These are phyloP conservation scores for Acrocephalus scirpaceus DNA, from an alignment of 2,797 vertebrate species.

Conservation along the genomic window DNA sequence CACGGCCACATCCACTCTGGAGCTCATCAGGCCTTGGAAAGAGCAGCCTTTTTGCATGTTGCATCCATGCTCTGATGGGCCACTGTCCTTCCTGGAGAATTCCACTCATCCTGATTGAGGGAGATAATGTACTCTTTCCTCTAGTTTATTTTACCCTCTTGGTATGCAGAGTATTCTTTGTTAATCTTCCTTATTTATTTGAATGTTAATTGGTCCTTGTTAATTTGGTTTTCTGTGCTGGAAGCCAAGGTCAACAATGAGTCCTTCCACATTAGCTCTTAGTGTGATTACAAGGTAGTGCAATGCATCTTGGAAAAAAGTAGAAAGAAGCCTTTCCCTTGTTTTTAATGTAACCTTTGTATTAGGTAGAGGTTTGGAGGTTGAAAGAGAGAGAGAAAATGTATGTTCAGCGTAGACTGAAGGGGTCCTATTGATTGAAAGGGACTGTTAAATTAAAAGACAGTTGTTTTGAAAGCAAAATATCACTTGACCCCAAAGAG, in stretches of 20 bases:
- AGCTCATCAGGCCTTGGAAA: background rate
- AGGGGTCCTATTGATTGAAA: conserved; percentile 33
- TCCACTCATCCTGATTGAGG: background rate
- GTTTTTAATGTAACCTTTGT: conserved; percentile 42
- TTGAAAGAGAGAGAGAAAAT: conserved; percentile 16
- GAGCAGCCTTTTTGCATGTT: background rate
- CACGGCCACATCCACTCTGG: background rate
- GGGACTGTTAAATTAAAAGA: conserved; percentile 39
- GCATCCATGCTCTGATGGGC: background rate
- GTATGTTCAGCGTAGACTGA: background rate
- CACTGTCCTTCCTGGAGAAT: background rate
- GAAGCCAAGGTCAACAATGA: conserved; percentile 58
- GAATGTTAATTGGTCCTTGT: conserved; percentile 72
- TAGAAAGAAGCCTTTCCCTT: background rate
- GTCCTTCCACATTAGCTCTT: conserved; percentile 53
- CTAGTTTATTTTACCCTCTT: conserved; percentile 40
- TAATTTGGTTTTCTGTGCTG: conserved; percentile 66
- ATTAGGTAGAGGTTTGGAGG: background rate
- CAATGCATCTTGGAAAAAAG: conserved; percentile 24
- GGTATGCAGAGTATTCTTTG: conserved; percentile 54
- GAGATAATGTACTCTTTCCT: background rate
- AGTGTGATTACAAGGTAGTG: conserved; percentile 45
- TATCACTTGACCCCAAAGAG: background rate
- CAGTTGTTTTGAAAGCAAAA: conserved; percentile 42
- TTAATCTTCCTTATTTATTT: conserved; percentile 67